A percentile compares a stretch with the other conserved stretches of the same genome.
Evolutionary conservation across 2,797 vertebrate genomes (phyloP).

Genomic region (Liparis tanakae): DNA sequence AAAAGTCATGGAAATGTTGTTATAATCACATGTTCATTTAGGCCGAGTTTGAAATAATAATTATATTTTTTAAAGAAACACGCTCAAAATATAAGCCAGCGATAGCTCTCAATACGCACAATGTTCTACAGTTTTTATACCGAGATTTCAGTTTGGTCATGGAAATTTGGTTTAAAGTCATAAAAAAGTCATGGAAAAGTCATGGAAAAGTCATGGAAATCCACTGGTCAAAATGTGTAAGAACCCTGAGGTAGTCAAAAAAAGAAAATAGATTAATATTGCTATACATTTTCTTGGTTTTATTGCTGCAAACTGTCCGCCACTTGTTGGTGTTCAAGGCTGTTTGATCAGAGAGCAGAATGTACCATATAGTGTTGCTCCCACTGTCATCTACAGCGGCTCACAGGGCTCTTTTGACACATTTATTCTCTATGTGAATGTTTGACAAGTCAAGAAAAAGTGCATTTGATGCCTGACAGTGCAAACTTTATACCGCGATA

Average conservation of each 20-base stretch:
- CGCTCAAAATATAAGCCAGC: too few relatives aligned
- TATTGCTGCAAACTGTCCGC: background rate
- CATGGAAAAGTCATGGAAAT: too few relatives aligned
- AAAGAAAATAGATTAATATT: background rate
- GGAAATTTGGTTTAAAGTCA: too few relatives aligned
- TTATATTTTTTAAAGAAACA: too few relatives aligned
- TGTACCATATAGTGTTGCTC: background rate
- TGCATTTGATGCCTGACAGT: background rate
- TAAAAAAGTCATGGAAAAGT: too few relatives aligned
- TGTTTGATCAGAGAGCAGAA: background rate
- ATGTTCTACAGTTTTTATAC: too few relatives aligned
- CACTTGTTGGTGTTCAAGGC: background rate
- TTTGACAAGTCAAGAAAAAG: background rate
- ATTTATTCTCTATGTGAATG: background rate
- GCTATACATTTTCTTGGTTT: background rate
- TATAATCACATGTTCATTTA: too few relatives aligned
- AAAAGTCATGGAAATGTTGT: too few relatives aligned
- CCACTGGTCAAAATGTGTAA: too few relatives aligned
- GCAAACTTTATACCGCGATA: background rate
- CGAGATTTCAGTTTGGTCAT: too few relatives aligned
- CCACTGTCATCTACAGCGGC: background rate
- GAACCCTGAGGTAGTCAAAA: background rate
- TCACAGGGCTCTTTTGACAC: background rate
- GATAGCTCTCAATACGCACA: too few relatives aligned
- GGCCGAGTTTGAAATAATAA: too few relatives aligned